Percentiles rank a stretch among this genome's conserved stretches.
Conservation (phyloP, 1,140 invertebrate genomes). For the Cecropterus lyciades region DNA sequence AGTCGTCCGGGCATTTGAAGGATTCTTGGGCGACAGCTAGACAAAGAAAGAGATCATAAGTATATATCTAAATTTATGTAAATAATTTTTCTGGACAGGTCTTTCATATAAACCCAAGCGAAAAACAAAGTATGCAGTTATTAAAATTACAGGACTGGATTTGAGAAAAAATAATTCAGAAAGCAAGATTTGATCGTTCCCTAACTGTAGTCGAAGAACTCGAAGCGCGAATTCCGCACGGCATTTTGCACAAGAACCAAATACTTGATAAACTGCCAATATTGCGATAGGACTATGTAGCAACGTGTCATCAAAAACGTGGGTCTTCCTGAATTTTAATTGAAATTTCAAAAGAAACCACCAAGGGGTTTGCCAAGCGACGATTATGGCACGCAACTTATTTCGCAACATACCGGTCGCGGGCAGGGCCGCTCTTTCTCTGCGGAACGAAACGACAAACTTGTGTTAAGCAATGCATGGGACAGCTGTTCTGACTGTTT, state of each 20-base stretch:
- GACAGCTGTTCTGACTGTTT: slow-evolving; percentile 32
- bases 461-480: slow-evolving; percentile 53
- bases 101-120: too few relatives aligned
- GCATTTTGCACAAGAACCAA: slow-evolving; percentile 15
- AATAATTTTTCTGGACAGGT: too few relatives aligned
- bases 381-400: slow-evolving; percentile 54
- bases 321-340: slow-evolving; percentile 66
- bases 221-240: not conserved
- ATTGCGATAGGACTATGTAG: slow-evolving; percentile 42
- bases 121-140: too few relatives aligned
- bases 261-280: slow-evolving; percentile 43
- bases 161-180: not conserved
- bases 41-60: slow-evolving; percentile 64
- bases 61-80: not conserved
- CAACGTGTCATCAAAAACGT: slow-evolving; percentile 44
- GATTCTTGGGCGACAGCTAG: slow-evolving; percentile 89
- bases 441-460: slow-evolving; percentile 63
- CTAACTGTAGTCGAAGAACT: not conserved
- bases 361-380: slow-evolving; percentile 58
- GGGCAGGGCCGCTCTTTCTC: slow-evolving; percentile 74
- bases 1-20: slow-evolving; percentile 97
- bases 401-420: slow-evolving; percentile 66
- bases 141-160: too few relatives aligned
- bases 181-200: not conserved
- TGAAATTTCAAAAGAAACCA: slow-evolving; percentile 65